Evolutionary conservation across 1,140 invertebrate genomes (phyloP).

Genomic region (Xylocopa sonorina): DNA sequence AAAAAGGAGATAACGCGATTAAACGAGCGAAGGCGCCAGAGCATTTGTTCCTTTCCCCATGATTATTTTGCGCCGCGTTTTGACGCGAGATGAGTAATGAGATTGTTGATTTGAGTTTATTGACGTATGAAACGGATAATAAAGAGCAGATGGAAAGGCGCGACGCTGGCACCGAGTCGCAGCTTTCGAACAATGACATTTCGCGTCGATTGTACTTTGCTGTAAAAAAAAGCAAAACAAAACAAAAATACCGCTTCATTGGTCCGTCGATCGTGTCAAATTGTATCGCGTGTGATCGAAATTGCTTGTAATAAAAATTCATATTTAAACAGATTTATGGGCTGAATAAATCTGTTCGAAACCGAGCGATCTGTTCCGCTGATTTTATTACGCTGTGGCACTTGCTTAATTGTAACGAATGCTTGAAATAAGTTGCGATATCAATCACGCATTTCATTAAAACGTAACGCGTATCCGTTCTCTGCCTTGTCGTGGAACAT

Average conservation of each 20-base stretch:
- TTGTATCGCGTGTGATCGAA: background rate
- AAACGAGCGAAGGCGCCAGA: background rate
- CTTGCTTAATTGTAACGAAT: no score
- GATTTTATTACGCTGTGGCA: background rate
- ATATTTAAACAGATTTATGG: background rate
- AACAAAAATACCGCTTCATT: background rate
- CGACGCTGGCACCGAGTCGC: background rate
- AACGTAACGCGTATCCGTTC: no score
- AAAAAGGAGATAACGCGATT: background rate
- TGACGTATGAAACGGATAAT: constrained; percentile 18
- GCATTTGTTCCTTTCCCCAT: background rate
- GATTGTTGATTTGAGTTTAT: constrained; percentile 21
- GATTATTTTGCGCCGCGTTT: background rate
- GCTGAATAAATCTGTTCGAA: no score
- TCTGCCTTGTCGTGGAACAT: no score
- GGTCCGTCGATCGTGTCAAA: background rate
- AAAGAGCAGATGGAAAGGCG: constrained; percentile 1
- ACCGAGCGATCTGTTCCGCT: no score
- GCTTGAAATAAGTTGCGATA: no score
- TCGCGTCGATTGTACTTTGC: constrained; percentile 5
- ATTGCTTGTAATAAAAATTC: background rate
- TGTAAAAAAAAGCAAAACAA: no score
- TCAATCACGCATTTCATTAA: no score
- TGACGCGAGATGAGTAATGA: constrained; percentile 12
- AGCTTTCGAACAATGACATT: constrained; percentile 4